phyloP scores from a whole-genome alignment of 2,888 invertebrate species.

The Teleiodes luculella region DNA sequence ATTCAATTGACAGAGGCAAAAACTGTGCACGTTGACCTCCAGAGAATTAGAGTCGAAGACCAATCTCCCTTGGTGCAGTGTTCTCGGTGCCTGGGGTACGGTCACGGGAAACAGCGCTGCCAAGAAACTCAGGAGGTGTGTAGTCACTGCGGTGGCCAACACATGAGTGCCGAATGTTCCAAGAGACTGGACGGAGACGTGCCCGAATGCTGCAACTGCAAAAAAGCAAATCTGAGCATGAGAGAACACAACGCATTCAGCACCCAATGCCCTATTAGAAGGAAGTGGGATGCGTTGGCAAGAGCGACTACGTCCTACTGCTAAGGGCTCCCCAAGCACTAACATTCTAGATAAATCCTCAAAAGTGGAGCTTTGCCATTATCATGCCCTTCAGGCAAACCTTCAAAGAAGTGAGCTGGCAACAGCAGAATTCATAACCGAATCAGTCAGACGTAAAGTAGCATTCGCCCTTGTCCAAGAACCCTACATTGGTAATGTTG shows the following conservation, averaged over 20 bases:
- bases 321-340: not conserved
- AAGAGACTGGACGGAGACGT: not conserved
- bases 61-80: slow-evolving; percentile 12
- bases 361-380: no score
- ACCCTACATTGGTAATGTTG: slow-evolving; percentile 13
- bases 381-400: not conserved
- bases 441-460: slow-evolving; percentile 5
- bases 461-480: slow-evolving; percentile 20
- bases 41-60: slow-evolving; percentile 2
- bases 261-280: not conserved
- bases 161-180: no score
- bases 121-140: not conserved
- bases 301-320: not conserved
- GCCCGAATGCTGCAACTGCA: not conserved
- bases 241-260: slow-evolving; percentile 1
- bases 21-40: not conserved
- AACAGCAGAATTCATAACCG: slow-evolving; percentile 15
- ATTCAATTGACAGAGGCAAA: not conserved
- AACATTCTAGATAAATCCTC: no score
- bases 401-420: slow-evolving; percentile 17
- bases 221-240: not conserved
- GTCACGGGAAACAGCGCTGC: slow-evolving; percentile 9
- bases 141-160: slow-evolving; percentile 16
- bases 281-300: not conserved
- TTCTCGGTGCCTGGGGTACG: slow-evolving; percentile 9